Evolutionary conservation across 2,113 vertebrate genomes (phyloP), one percentile per base, ranked within the genome.

Genomic region (Urocitellus parryii): DNA sequence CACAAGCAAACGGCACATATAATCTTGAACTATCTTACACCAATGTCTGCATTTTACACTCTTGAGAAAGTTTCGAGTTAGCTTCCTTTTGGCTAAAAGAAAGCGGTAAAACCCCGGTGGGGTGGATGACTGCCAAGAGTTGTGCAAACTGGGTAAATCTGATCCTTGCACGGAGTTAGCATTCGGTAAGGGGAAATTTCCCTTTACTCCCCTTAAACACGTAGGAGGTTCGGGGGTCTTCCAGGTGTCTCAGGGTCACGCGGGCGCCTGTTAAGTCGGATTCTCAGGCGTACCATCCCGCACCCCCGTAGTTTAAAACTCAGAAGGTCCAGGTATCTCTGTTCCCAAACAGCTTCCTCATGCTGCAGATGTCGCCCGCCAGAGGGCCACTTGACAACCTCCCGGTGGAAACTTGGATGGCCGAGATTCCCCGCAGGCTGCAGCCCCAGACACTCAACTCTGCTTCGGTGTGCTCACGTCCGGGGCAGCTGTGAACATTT

Each of bases 391-490:
- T 1, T 63, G 51, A 53, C 51, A 42, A n/a, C 10, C 48, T 34
- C 32, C 0, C 12, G 32, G 58, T 0, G 39, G 34, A 32, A 24
- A 22, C 61, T 25, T 0, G 25, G 58, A 61, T 5, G 58, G 39
- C 39, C 4, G 5, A 14, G 37, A 70, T 4, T 68, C 48, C 48
- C 27, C 0, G 11, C 65, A 25, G 48, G 18, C 13, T n/a, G 27
- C 20, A n/a, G 58, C 48, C 4, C 37, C 3, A 5, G 58, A 37
- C 90, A n/a, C 34, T 7, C 67, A 16, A 14, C 17, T n/a, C 67
- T 2, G 29, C 3, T 13, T 32, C 13, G 0, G 9, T 5, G 29
- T 37, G n/a, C 42, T 17, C 37, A n/a, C 4, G 27, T 22, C 67
- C 20, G 9, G 67, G 27, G 16, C 77, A 32, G 34, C 0, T 2